Evolutionary conservation across 2,113 vertebrate species (phyloP).

Genomic region (Sinocyclocheilus maitianheensis): DNA sequence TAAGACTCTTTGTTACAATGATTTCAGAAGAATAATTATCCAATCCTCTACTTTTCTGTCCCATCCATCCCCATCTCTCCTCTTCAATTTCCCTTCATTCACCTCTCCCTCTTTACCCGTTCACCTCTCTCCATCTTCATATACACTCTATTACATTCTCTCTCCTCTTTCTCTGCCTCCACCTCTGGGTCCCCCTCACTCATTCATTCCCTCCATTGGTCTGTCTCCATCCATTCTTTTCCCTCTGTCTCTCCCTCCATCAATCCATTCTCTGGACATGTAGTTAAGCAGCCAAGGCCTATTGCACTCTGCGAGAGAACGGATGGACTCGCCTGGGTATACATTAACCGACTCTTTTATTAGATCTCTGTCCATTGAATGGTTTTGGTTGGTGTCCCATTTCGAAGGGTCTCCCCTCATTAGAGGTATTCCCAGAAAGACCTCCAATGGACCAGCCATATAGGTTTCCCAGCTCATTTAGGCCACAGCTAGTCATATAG

Average conservation of each 20-base stretch:
- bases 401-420: slow-evolving; percentile 22
- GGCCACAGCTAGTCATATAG: not conserved
- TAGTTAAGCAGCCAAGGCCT: slow-evolving; percentile 32
- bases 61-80: not conserved
- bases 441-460: not conserved
- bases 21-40: not conserved
- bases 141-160: slow-evolving; percentile 25
- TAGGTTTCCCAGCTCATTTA: slow-evolving; percentile 27
- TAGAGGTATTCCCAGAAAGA: slow-evolving; percentile 29
- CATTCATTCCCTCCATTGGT: slow-evolving; percentile 44
- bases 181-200: slow-evolving; percentile 24
- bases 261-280: slow-evolving; percentile 38
- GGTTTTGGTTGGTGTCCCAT: slow-evolving; percentile 30
- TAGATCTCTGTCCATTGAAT: slow-evolving; percentile 26
- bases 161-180: not conserved
- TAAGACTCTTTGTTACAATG: not conserved
- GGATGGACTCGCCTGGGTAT: slow-evolving; percentile 42
- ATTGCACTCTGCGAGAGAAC: slow-evolving; percentile 35
- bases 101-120: not conserved
- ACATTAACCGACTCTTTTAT: slow-evolving; percentile 30
- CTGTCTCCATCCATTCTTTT: slow-evolving; percentile 34
- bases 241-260: slow-evolving; percentile 22
- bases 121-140: slow-evolving; percentile 26
- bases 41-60: not conserved
- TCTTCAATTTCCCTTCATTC: slow-evolving; percentile 27